Evolutionary conservation across 2,888 invertebrate species (phyloP), one percentile per base, ranked within the genome.

Genomic region (Patella pellucida): DNA sequence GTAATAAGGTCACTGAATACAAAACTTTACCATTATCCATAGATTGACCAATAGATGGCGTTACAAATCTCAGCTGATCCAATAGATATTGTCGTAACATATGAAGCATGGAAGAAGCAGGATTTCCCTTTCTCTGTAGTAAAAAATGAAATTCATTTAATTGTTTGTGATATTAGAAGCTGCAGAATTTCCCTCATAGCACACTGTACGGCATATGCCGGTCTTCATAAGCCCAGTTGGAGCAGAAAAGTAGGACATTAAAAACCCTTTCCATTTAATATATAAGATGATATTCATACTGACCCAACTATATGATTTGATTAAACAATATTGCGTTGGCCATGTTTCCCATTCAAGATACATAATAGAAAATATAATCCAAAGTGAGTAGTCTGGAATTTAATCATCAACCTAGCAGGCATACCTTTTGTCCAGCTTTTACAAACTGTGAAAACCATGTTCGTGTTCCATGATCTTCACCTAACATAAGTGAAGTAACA

Each of bases 391-490:
- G 7, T 9, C 41, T 41, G 41, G 9, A 7, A 41, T 9, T 41
- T 41, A 41, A 41, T 41, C 41, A 41, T 41, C 41, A 41, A 41
- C 9, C 41, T 41, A 31, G 5, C 31, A 31, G 31, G 31, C 50
- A 68, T 78, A 88, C 88, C 84, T 87, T 85, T 77, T 96, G 96
- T 0, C 96, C 95, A 84, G 95, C 95, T 76, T 97, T 94, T 70
- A 98, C 94, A 88, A 96, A 98, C 87, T 95, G 93, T 1, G 97
- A 96, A 91, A 98, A 97, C 98, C 98, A 98, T 74, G 95, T 95
- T 86, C 97, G 93, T 3, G 96, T 95, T 81, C 95, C 94, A 88
- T 96, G 95, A 91, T 98, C 97, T 87, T 95, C 96, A 19, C 98
- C 97, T 69, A 98, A 93, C 77, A 97, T 91, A 72, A 98, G 92